These are phyloP conservation scores for Drosophila burlai DNA, from an alignment of 1,140 invertebrate genomes.

Conservation along the genomic window DNA sequence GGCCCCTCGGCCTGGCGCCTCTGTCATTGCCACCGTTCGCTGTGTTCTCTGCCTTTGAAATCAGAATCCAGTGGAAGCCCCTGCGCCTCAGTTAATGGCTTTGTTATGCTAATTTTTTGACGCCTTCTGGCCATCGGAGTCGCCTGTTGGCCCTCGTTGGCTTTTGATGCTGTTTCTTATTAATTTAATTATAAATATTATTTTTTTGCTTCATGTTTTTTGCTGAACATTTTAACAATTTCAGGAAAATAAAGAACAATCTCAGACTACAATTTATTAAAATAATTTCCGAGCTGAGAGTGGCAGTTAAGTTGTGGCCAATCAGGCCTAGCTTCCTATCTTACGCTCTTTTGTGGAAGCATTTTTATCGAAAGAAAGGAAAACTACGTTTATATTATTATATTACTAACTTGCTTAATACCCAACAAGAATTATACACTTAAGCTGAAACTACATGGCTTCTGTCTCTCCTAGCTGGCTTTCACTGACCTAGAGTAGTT, in stretches of 20 bases:
- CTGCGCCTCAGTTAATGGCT: conserved; percentile 65
- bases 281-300: conserved; percentile 45
- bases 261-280: conserved; percentile 50
- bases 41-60: conserved; percentile 69
- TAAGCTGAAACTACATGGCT: not conserved
- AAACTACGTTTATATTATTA: not conserved
- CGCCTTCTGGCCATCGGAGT: conserved; percentile 72
- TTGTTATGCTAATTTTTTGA: conserved; percentile 80
- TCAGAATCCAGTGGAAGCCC: conserved; percentile 50
- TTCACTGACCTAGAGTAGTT: conserved; percentile 26
- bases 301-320: conserved; percentile 13
- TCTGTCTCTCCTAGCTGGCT: not conserved
- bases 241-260: conserved; percentile 48
- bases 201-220: conserved; percentile 22
- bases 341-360: too few relatives aligned
- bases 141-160: conserved; percentile 31
- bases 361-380: too few relatives aligned
- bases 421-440: not conserved
- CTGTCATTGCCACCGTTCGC: conserved; percentile 55
- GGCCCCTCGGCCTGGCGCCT: conserved; percentile 44
- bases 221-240: conserved; percentile 22
- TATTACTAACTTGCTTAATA: not conserved
- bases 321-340: too few relatives aligned
- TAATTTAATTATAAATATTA: conserved; percentile 73
- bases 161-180: conserved; percentile 52